Evolutionary conservation across 2,113 vertebrate genomes (phyloP).

Genomic region (Pholis gunnellus): DNA sequence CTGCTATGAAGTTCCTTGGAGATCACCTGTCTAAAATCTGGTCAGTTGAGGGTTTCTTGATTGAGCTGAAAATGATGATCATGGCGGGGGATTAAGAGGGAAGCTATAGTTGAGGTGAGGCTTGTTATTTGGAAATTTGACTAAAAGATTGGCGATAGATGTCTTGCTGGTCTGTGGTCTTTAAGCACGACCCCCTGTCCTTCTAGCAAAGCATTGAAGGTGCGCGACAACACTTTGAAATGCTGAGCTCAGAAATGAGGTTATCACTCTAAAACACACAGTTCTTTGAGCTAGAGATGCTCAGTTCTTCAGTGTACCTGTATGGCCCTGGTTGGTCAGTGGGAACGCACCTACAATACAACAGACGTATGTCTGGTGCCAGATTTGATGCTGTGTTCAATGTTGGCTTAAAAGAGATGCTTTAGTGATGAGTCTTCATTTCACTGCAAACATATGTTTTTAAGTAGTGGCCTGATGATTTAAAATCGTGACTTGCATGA

Average conservation of each 20-base stretch:
- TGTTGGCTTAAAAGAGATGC: neutral
- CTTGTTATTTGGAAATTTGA: constrained; percentile 57
- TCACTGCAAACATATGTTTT: neutral
- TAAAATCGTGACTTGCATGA: neutral
- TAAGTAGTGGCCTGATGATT: neutral
- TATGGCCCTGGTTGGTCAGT: constrained; percentile 7
- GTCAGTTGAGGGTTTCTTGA: constrained; percentile 64
- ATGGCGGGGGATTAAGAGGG: constrained; percentile 48
- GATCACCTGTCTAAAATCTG: constrained; percentile 71
- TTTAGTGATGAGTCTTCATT: neutral
- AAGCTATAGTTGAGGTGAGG: constrained; percentile 34
- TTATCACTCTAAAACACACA: constrained; percentile 50
- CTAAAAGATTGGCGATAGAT: constrained; percentile 36
- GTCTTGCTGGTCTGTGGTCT: constrained; percentile 37
- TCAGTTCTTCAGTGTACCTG: neutral
- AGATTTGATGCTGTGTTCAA: neutral
- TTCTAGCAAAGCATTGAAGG: constrained; percentile 22
- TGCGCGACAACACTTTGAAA: constrained; percentile 32
- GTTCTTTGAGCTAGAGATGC: constrained; percentile 11
- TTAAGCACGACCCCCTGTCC: constrained; percentile 26
- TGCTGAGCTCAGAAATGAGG: constrained; percentile 27
- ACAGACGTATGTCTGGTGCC: neutral
- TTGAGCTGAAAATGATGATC: constrained; percentile 57
- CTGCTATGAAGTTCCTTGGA: constrained; percentile 77
- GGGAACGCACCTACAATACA: constrained; percentile 4